phyloP scores from a whole-genome alignment of 2,888 invertebrate genomes.

The Harpalus rubripes region DNA sequence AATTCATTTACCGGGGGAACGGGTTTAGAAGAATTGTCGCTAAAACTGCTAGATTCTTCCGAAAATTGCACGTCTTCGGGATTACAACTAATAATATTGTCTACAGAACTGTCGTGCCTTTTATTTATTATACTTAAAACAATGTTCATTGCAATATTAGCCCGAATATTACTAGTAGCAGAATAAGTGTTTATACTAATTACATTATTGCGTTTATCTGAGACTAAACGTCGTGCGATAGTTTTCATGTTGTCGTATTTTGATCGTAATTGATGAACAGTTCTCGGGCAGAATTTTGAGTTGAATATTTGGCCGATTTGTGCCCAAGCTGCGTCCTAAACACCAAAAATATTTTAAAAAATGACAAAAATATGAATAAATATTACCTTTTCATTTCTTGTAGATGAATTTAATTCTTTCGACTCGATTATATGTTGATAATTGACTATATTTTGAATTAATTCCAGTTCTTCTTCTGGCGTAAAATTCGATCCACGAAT shows the following conservation, averaged over 20 bases:
- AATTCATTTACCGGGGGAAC: neutral
- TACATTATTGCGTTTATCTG: conserved; percentile 31
- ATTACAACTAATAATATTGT: conserved; percentile 28
- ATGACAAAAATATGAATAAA: neutral
- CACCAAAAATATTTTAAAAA: conserved; percentile 1
- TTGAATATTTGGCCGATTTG: conserved; percentile 31
- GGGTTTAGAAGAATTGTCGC: conserved; percentile 25
- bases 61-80: conserved; percentile 36
- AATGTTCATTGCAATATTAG: conserved; percentile 37
- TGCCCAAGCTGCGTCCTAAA: conserved; percentile 28
- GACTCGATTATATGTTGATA: conserved; percentile 32
- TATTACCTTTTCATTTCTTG: conserved; percentile 36
- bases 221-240: neutral
- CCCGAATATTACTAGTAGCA: neutral
- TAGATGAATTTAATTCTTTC: conserved; percentile 42
- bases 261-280: conserved; percentile 31
- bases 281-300: conserved; percentile 35
- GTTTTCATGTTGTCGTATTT: conserved; percentile 48
- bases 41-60: conserved; percentile 23
- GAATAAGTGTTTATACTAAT: conserved; percentile 18
- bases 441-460: conserved; percentile 34
- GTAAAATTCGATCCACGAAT: conserved; percentile 45
- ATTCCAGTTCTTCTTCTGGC: conserved; percentile 40
- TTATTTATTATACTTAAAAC: conserved; percentile 22
- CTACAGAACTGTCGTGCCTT: neutral